A percentile compares a stretch with the other conserved stretches of the same genome.
These are phyloP conservation scores for Macquaria australasica DNA, from an alignment of 2,113 vertebrate species.

Conservation along the genomic window DNA sequence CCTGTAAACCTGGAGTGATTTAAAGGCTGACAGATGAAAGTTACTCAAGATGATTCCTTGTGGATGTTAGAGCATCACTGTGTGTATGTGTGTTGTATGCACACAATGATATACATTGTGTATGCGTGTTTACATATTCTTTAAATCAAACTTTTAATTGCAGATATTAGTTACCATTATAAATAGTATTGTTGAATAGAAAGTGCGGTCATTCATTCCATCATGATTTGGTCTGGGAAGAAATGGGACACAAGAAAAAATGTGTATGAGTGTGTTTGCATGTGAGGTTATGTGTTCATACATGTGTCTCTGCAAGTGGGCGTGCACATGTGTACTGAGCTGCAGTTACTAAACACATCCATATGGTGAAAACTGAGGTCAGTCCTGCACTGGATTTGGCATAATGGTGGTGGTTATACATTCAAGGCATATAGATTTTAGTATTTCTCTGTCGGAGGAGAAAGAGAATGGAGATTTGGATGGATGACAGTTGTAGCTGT, in stretches of 20 bases:
- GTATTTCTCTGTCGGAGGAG: constrained; percentile 21
- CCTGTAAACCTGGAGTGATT: constrained; percentile 47
- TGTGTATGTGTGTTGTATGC: not conserved
- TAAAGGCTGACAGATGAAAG: constrained; percentile 80
- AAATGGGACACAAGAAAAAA: not conserved
- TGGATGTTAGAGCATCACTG: not conserved
- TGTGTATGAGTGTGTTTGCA: not conserved
- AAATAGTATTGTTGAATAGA: not conserved
- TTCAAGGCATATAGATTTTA: constrained; percentile 28
- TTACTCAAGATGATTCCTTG: constrained; percentile 83
- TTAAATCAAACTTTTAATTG: not conserved
- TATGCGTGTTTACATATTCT: not conserved
- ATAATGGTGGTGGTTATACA: constrained; percentile 49
- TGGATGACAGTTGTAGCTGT: constrained; percentile 29
- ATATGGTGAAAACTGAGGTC: constrained; percentile 77
- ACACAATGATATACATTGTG: not conserved
- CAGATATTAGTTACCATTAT: not conserved
- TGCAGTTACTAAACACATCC: constrained; percentile 78
- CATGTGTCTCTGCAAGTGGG: constrained; percentile 43
- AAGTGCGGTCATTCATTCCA: constrained; percentile 4
- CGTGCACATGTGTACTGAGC: constrained; percentile 53
- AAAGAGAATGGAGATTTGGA: constrained; percentile 3
- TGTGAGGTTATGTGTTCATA: constrained; percentile 27
- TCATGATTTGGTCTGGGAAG: not conserved
- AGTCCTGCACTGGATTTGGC: constrained; percentile 50